Evolutionary conservation across 2,797 vertebrate genomes (phyloP), one percentile per base, ranked within the genome.

Genomic region (Sus cebifrons): DNA sequence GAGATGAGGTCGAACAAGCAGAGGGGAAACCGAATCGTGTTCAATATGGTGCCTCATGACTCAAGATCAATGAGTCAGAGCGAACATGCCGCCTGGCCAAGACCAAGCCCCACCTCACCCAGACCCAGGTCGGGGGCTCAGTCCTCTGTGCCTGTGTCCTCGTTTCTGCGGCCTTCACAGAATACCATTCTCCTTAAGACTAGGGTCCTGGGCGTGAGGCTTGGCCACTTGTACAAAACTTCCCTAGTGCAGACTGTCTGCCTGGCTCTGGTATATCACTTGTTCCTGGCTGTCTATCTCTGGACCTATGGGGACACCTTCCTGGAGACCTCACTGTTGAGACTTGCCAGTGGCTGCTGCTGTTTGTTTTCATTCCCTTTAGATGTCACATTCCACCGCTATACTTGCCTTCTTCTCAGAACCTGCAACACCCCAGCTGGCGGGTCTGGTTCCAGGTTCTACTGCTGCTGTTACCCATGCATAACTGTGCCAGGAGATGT

Each of bases 321-420:
- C 64, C n/a, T 74, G 54, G 40, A 77, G 58, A 21, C n/a, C 32
- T 70, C 58, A 13, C 40, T 60, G 13, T 15, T 62, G 29, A 9
- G 56, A 25, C 58, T 83, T 18, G n/a, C 65, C 56, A 49, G 23
- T 16, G 40, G 36, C 32, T 27, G n/a, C 64, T 86, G 49, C n/a
- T 23, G 1, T 52, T 68, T 29, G 64, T 62, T 58, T 16, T 65
- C 20, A 11, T 6, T 3, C 83, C 54, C 10, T 40, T 60, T 65
- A 56, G 60, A 74, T 58, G 60, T 56, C 32, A 90, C 65, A 27
- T 89, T 94, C 86, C 79, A 54, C 87, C 65, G 23, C 81, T 54
- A 29, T 2, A 9, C 14, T 77, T 81, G 84, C 79, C 49, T 73
- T 54, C 20, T 36, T 74, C 64, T 70, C 32, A 78, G 67, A 71